Evolutionary conservation across 2,888 invertebrate species (phyloP).

Genomic region (Bembecia ichneumoniformis): DNA sequence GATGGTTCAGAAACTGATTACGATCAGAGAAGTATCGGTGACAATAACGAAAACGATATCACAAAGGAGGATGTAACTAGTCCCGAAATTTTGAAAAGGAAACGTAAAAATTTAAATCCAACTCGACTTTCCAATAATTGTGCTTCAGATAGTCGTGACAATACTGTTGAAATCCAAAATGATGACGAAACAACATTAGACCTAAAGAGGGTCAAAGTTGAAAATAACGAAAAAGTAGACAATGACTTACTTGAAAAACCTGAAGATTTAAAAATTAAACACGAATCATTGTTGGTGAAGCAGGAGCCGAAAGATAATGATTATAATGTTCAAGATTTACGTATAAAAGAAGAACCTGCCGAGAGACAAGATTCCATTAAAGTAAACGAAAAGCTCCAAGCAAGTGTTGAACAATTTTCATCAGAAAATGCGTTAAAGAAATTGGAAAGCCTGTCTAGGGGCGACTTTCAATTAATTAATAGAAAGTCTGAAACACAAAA

Average conservation of each 20-base stretch:
- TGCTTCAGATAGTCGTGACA: slow-evolving; percentile 25
- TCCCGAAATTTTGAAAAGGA: slow-evolving; percentile 80
- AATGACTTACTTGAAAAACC: slow-evolving; percentile 17
- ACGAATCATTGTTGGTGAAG: slow-evolving; percentile 32
- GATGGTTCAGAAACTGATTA: slow-evolving; percentile 61
- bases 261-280: slow-evolving; percentile 40
- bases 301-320: slow-evolving; percentile 39
- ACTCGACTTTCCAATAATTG: slow-evolving; percentile 78
- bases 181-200: slow-evolving; percentile 41
- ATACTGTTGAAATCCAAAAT: slow-evolving; percentile 26
- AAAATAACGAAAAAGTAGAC: slow-evolving; percentile 19
- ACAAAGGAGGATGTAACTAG: slow-evolving; percentile 65
- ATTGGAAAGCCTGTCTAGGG: slow-evolving; percentile 85
- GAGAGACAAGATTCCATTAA: slow-evolving; percentile 47
- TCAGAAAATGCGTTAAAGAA: slow-evolving; percentile 81
- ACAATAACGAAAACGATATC: slow-evolving; percentile 49
- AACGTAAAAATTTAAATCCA: slow-evolving; percentile 91
- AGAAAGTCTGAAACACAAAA: slow-evolving; percentile 40
- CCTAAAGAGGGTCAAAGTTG: slow-evolving; percentile 51
- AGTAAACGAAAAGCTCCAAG: slow-evolving; percentile 17
- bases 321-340: slow-evolving; percentile 39
- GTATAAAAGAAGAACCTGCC: slow-evolving; percentile 48
- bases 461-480: slow-evolving; percentile 74
- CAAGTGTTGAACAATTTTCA: slow-evolving; percentile 38
- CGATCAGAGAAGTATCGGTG: slow-evolving; percentile 57